A percentile compares a stretch with the other conserved stretches of the same genome.
phyloP scores from a whole-genome alignment of 2,113 vertebrate genomes.

The Sander lucioperca region DNA sequence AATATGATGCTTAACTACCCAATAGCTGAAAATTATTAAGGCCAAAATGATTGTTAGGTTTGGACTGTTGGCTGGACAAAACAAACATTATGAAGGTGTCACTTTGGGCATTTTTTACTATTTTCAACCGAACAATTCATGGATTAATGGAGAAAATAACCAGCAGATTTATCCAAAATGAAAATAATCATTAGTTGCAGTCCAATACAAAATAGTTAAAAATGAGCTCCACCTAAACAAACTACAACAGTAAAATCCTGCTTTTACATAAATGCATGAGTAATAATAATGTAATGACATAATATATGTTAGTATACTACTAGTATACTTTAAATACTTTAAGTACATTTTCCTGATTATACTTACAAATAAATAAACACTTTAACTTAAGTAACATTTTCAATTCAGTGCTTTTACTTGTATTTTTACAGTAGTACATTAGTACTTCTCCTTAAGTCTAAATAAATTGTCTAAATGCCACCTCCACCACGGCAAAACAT shows the following conservation, averaged over 20 bases:
- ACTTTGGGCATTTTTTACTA: not conserved
- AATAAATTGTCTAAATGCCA: not conserved
- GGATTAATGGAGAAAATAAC: not conserved
- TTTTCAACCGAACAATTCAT: not conserved
- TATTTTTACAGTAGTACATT: not conserved
- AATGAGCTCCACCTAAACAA: not conserved
- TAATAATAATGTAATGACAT: not conserved
- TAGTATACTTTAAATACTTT: not conserved
- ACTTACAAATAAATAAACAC: too few species aligned
- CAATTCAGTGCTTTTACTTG: not conserved
- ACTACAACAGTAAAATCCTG: not conserved
- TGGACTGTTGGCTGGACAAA: too few species aligned
- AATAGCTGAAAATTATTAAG: too few species aligned
- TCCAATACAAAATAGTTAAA: not conserved
- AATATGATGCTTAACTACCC: not conserved
- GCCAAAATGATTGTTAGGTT: too few species aligned
- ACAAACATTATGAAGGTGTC: not conserved
- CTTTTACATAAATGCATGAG: not conserved
- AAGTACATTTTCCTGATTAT: not conserved
- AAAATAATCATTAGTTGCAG: not conserved
- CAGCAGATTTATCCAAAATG: not conserved
- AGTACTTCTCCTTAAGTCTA: not conserved
- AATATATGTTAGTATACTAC: not conserved
- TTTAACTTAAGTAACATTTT: not conserved
- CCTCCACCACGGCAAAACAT: not conserved